phyloP scores from a whole-genome alignment of 2,113 vertebrate genomes.

The Neolamprologus cancellatus region DNA sequence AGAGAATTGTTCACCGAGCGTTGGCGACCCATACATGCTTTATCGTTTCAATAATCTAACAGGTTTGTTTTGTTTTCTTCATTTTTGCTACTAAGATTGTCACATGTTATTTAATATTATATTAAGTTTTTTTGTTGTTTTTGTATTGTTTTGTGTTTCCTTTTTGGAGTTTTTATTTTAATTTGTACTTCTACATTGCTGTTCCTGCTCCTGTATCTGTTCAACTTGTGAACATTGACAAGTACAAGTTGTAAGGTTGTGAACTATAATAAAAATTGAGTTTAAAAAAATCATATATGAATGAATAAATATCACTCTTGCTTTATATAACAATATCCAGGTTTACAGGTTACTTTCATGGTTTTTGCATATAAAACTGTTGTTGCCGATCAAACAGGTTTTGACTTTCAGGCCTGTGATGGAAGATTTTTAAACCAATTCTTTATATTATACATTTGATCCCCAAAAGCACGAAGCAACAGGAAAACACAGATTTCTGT shows the following conservation, averaged over 20 bases:
- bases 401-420: not conserved
- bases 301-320: not conserved
- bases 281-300: not conserved
- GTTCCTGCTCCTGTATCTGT: not conserved
- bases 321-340: not conserved
- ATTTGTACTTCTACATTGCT: not conserved
- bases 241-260: not conserved
- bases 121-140: not conserved
- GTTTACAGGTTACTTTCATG: fast-evolving
- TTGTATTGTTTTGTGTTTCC: not conserved
- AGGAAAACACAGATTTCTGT: not conserved
- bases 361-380: not conserved
- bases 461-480: not conserved
- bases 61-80: fast-evolving
- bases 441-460: not conserved
- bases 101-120: not conserved
- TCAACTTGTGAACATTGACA: not conserved
- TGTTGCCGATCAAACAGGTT: not conserved
- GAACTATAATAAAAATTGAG: not conserved
- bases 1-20: not conserved
- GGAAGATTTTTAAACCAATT: not conserved
- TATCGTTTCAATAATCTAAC: not conserved
- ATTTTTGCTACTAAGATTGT: not conserved
- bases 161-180: not conserved
- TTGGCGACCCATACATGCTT: not conserved